phyloP scores from a whole-genome alignment of 2,113 vertebrate species.

The Aptenodytes forsteri region DNA sequence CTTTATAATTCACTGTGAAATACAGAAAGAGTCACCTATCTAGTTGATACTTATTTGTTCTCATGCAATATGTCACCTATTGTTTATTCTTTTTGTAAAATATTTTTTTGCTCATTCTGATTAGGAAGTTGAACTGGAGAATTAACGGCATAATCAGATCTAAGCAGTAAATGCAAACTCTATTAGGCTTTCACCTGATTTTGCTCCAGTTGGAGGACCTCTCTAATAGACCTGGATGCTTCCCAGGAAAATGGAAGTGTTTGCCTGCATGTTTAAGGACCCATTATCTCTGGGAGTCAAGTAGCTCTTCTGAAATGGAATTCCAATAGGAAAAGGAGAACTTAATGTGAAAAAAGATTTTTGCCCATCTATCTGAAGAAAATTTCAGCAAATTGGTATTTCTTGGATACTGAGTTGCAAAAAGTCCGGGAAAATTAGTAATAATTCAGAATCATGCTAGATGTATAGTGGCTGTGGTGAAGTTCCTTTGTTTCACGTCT shows the following conservation, averaged over 20 bases:
- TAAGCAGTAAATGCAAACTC: not conserved
- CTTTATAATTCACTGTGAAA: not conserved
- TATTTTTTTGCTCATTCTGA: not conserved
- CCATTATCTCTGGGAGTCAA: not conserved
- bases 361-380: not conserved
- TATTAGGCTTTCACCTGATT: not conserved
- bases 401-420: not conserved
- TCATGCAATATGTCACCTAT: not conserved
- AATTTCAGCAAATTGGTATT: not conserved
- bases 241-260: not conserved
- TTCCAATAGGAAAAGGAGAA: not conserved
- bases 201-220: not conserved
- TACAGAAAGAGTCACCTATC: not conserved
- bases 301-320: not conserved
- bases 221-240: not conserved
- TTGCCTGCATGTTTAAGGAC: not conserved
- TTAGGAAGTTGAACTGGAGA: not conserved
- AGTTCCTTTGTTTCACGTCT: not conserved
- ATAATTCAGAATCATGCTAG: not conserved
- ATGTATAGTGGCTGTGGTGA: not conserved
- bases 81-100: not conserved
- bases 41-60: not conserved
- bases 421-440: not conserved
- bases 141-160: not conserved
- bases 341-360: not conserved